These are phyloP conservation scores for Phyto melanocephala DNA, from an alignment of 2,888 invertebrate genomes.

Conservation along the genomic window DNA sequence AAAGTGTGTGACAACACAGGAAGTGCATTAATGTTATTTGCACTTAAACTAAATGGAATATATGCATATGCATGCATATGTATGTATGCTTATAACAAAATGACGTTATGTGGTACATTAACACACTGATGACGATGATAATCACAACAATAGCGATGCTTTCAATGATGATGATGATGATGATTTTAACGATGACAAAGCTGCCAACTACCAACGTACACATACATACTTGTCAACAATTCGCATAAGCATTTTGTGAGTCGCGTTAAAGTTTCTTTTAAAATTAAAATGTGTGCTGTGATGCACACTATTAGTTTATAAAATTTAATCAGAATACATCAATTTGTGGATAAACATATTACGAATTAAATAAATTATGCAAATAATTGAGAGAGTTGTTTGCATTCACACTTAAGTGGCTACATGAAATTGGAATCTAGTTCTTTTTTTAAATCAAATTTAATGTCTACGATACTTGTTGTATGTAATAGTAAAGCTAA, in stretches of 20 bases:
- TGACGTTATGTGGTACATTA: not conserved
- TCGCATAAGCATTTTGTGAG: not conserved
- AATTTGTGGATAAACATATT: slow-evolving; percentile 30
- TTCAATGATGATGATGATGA: slow-evolving; percentile 3
- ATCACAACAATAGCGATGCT: not conserved
- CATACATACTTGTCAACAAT: not conserved
- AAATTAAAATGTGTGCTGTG: slow-evolving; percentile 4
- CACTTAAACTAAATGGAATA: slow-evolving; percentile 64
- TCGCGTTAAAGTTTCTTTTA: not conserved
- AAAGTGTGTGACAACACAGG: slow-evolving; percentile 64
- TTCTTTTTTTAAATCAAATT: no score
- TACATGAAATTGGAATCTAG: no score
- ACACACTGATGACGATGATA: not conserved
- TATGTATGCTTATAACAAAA: slow-evolving; percentile 30
- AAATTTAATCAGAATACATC: slow-evolving; percentile 31
- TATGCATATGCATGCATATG: slow-evolving; percentile 14
- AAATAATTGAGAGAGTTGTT: slow-evolving; percentile 1
- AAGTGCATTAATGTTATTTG: slow-evolving; percentile 65
- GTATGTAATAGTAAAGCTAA: no score
- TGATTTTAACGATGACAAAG: slow-evolving; percentile 11
- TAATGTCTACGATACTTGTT: no score
- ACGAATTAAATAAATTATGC: slow-evolving; percentile 17
- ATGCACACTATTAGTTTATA: not conserved
- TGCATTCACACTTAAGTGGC: not conserved
- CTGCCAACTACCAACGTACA: not conserved